phyloP scores from a whole-genome alignment of 2,113 vertebrate species.

The Chionis minor region DNA sequence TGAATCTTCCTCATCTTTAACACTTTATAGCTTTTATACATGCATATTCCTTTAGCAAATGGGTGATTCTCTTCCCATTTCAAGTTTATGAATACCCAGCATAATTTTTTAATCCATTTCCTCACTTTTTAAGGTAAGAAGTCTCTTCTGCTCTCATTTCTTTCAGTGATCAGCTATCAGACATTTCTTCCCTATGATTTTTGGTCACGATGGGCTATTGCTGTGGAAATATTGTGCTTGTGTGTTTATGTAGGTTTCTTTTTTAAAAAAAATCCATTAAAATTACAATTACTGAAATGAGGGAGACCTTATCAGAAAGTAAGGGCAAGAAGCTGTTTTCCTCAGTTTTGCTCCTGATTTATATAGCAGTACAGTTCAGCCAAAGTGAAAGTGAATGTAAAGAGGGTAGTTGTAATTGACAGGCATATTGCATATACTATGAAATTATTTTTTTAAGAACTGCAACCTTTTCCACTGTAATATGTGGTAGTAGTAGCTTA shows the following conservation, averaged over 20 bases:
- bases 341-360: neutral
- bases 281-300: neutral
- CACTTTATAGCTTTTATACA: neutral
- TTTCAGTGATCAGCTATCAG: neutral
- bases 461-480: neutral
- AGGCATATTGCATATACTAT: neutral
- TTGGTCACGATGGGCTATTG: neutral
- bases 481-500: neutral
- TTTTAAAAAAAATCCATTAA: neutral
- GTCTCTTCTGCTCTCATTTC: neutral
- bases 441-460: conserved; percentile 8
- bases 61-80: neutral
- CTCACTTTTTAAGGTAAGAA: neutral
- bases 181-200: neutral
- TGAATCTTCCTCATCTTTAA: neutral
- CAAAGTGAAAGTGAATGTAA: neutral
- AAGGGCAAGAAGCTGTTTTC: neutral
- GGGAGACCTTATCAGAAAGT: neutral
- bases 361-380: neutral
- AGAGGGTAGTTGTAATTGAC: conserved; percentile 4
- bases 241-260: neutral
- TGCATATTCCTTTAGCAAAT: neutral
- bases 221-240: neutral
- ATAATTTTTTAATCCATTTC: neutral
- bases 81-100: neutral